Evolutionary conservation across 2,113 vertebrate genomes (phyloP), one percentile per base, ranked within the genome.

Genomic region (Ahaetulla prasina): DNA sequence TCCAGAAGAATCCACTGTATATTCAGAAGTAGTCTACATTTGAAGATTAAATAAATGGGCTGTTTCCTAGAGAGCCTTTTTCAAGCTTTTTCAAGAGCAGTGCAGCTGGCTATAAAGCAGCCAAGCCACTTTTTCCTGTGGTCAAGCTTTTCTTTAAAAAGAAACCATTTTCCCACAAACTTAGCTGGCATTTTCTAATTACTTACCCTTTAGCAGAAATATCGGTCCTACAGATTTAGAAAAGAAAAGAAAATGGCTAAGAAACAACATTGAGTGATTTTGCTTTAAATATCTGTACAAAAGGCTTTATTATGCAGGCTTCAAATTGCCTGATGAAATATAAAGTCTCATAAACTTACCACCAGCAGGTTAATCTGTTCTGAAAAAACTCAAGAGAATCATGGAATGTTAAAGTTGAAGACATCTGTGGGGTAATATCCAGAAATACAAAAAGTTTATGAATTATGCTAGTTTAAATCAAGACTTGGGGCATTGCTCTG

Each of bases 131-230:
- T 43, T 92, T 94, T 94, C 80, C 39, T 0, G 0, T 35, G 92
- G 53, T 0, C 0, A 0, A 0, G 89, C 74, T 22, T 92, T 93
- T 91, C 92, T 89, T 93, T 92, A 91, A 94, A 94, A 90, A 93
- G 89, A 95, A 95, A 93, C 0, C 0, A 89, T 87, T 55, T 57
- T 94, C 85, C 47, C 55, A 43, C 85, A 45, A 50, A 80, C 1
- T 27, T 14, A 20, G 9, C 43, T 0, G 0, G 86, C 7, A 12
- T 49, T 52, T 74, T 74, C 47, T 53, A 74, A 43, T 74, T 9
- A 25, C 49, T 74, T 30, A 45, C 52, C n/a, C 27, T 92, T 92
- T 80, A 88, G 7, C n/a, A 39, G 43, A 49, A 27, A n/a, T 35
- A 10, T 88, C 57, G 74, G 43, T 88, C 35, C 91, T 88, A 88